Base-by-base conservation (phyloP, 1,140 invertebrate species). In the Bombus soroeensis region DNA sequence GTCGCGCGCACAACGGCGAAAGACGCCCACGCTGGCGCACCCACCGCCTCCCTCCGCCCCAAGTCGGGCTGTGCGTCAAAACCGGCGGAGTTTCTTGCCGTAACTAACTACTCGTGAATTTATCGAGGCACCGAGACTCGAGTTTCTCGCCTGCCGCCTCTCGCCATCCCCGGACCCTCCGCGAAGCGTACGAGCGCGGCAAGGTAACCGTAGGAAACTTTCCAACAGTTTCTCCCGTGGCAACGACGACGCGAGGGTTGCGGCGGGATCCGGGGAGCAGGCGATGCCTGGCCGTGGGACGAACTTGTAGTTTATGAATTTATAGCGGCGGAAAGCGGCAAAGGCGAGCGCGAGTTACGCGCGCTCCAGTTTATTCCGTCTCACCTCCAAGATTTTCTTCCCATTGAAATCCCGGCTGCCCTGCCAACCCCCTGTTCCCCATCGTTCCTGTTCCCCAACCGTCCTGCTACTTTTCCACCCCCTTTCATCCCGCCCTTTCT, bases 271-370 rank as follows among this genome's bases (percentile, higher is more conserved):
- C 81, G 47, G 41, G 74, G 79, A 82, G 37, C 74, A 43, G 80
- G 70, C 62, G 71, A 82, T 59, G 79, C 57, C 76, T 64, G 79
- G 75, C 71, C 76, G 59, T 83, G 75, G 83, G 85, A 93, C 93
- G 93, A 81, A 95, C 93, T 95, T 92, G 93, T 93, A 93, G 93
- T 93, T 95, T 94, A 95, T 95, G 94, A 95, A 95, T 95, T 95
- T 95, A 94, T 95, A 94, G 94, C 93, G 90, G 91, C 91, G 91
- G 90, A 93, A 92, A 93, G 93, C 92, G 86, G 91, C 86, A 90
- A 93, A 93, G 91, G 91, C 91, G 90, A 92, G 89, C 89, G 89
- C 87, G 87, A 93, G 93, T 93, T 93, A 93, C 92, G 90, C 92
- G 85, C 91, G 89, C 88, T 85, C 89, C 83, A 91, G 92, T 94